These are phyloP conservation scores for Maniola hyperantus DNA, from an alignment of 2,888 invertebrate genomes.

Conservation along the genomic window DNA sequence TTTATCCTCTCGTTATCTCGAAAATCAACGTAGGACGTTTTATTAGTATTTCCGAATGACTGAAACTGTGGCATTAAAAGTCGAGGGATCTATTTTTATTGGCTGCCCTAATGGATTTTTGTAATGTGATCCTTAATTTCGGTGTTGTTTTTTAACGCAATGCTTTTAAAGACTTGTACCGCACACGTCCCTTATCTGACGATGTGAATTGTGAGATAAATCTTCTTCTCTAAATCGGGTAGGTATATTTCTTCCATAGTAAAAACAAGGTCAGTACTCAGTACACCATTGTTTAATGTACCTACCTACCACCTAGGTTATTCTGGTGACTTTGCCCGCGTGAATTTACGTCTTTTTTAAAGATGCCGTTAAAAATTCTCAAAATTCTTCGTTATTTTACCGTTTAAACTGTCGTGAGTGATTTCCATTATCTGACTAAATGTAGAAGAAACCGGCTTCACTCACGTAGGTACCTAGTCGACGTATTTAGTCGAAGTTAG, in stretches of 20 bases:
- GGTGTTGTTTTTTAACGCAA: slow-evolving; percentile 66
- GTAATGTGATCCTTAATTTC: slow-evolving; percentile 77
- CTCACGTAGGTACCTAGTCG: too few relatives aligned
- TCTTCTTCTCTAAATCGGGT: slow-evolving; percentile 38
- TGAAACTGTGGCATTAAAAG: slow-evolving; percentile 59
- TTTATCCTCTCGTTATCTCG: slow-evolving; percentile 49
- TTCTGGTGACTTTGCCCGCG: too few relatives aligned
- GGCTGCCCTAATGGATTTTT: slow-evolving; percentile 76
- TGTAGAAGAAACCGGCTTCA: too few relatives aligned
- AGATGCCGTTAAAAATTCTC: too few relatives aligned
- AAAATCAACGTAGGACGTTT: slow-evolving; percentile 41
- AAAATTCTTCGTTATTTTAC: too few relatives aligned
- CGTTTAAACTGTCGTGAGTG: too few relatives aligned
- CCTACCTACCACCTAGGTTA: background rate
- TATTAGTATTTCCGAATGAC: slow-evolving; percentile 60
- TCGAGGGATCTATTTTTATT: slow-evolving; percentile 75
- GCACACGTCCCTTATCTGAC: slow-evolving; percentile 57
- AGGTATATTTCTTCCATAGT: background rate
- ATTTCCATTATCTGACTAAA: too few relatives aligned
- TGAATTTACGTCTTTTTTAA: too few relatives aligned
- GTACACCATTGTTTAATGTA: background rate
- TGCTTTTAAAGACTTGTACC: slow-evolving; percentile 60
- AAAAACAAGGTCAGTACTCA: slow-evolving; percentile 2
- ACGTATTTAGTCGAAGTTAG: too few relatives aligned
- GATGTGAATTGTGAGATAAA: slow-evolving; percentile 55